Evolutionary conservation across 2,888 invertebrate species (phyloP), one percentile per base, ranked within the genome.

Genomic region (Meliscaeva auricollis): DNA sequence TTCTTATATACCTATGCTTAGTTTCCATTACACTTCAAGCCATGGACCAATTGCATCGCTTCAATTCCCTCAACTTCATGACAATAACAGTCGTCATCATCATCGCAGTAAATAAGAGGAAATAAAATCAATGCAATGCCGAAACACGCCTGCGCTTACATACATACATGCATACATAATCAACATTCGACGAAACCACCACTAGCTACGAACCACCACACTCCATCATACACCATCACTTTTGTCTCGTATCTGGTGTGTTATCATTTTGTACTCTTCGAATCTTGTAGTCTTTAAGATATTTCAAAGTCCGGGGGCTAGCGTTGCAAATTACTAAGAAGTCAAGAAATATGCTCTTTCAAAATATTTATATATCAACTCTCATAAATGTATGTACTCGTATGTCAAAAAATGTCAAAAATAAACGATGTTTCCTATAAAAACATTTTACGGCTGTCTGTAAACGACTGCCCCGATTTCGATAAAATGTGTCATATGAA

Each of bases 31-130:
- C 20, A 52, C 26, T 69, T n/a, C 35, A 22, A 26, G 4, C 6
- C 6, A 41, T 83, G 83, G 83, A 78, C 83, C 83, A 83, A 83
- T 83, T 83, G 83, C 73, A 64, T 74, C 50, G 69, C 17, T 68
- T 62, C 50, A 26, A 66, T 58, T 78, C 78, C 30, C 54, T 30
- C 60, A 50, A 7, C 41, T 15, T 54, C 58, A 38, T 41, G 22
- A 30, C n/a, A 64, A 15, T 6, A 15, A 5, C 15, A 15, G 13
- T 4, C 2, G 3, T 32, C 11, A 2, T 17, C 17, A 5, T 32
- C 48, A 3, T 20, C 48, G 15, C 11, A 48, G 48, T 66, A 48
- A 66, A 66, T 48, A 66, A 48, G 48, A 64, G 20, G 20, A 46
- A 64, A 64, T 13, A 17, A 66, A 66, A 48, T 66, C 48, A 66